These are phyloP conservation scores for Chaetodon trifasciatus DNA, from an alignment of 2,797 vertebrate species.

Conservation along the genomic window DNA sequence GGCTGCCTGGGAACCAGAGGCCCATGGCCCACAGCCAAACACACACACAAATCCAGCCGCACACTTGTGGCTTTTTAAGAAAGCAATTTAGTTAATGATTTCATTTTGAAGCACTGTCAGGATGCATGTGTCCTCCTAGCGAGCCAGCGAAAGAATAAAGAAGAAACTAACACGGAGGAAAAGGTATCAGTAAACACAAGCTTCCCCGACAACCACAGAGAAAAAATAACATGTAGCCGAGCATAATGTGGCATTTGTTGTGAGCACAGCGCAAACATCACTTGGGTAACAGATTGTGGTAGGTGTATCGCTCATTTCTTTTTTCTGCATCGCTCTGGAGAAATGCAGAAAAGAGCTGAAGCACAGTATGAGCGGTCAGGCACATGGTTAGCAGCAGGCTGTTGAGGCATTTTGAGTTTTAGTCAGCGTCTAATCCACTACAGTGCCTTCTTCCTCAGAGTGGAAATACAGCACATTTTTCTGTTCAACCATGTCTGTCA, in stretches of 20 bases:
- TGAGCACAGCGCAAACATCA: slow-evolving; percentile 45
- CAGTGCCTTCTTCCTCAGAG: slow-evolving; percentile 66
- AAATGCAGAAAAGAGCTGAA: slow-evolving; percentile 53
- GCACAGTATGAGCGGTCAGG: slow-evolving; percentile 63
- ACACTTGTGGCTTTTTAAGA: slow-evolving; percentile 86
- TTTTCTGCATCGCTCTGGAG: slow-evolving; percentile 50
- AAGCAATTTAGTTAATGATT: slow-evolving; percentile 88
- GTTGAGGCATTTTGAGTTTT: slow-evolving; percentile 80
- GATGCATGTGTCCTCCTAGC: slow-evolving; percentile 74
- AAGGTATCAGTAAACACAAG: slow-evolving; percentile 76
- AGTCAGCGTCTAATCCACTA: slow-evolving; percentile 81
- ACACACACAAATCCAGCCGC: slow-evolving; percentile 81
- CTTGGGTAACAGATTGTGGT: slow-evolving; percentile 50
- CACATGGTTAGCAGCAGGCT: slow-evolving; percentile 69
- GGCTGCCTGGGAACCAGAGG: slow-evolving; percentile 84
- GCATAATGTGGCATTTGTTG: slow-evolving; percentile 54
- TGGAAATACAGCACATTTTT: slow-evolving; percentile 77
- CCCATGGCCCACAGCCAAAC: slow-evolving; percentile 81
- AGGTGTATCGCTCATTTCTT: slow-evolving; percentile 41
- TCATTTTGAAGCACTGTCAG: slow-evolving; percentile 84
- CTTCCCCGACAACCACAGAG: slow-evolving; percentile 59
- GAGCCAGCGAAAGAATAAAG: slow-evolving; percentile 66
- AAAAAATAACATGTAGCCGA: slow-evolving; percentile 59
- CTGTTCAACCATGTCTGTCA: slow-evolving; percentile 85
- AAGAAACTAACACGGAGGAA: slow-evolving; percentile 50